A percentile compares a stretch with the other conserved stretches of the same genome.
Conservation (phyloP, 2,888 invertebrate species). For the Embidobia sp. region DNA sequence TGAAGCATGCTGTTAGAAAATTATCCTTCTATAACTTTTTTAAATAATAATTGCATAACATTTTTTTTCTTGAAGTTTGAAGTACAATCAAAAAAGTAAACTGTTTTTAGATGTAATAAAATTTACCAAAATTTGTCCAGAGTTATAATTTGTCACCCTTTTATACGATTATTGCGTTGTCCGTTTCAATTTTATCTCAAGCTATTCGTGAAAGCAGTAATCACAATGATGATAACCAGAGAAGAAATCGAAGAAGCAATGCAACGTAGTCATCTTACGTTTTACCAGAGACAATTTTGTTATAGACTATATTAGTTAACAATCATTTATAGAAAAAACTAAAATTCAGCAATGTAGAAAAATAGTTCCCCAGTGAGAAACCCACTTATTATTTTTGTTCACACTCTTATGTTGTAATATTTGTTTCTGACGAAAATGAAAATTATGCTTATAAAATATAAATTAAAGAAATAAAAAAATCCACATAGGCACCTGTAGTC, state of each 20-base stretch:
- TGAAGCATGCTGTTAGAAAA: too few species aligned
- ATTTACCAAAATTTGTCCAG: too few species aligned
- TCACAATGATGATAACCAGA: not conserved
- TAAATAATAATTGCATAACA: too few species aligned
- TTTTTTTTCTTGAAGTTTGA: too few species aligned
- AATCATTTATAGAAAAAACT: slow-evolving; percentile 59
- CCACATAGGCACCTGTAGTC: too few species aligned
- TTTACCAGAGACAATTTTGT: slow-evolving; percentile 59
- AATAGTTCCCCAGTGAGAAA: not conserved
- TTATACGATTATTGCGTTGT: too few species aligned
- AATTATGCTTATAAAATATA: not conserved
- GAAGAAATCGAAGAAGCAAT: slow-evolving; percentile 40
- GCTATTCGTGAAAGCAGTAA: not conserved
- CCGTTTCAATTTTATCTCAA: not conserved
- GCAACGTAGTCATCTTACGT: slow-evolving; percentile 67
- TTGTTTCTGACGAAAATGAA: not conserved
- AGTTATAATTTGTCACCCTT: too few species aligned
- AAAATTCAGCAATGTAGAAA: slow-evolving; percentile 43
- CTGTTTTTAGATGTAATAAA: too few species aligned
- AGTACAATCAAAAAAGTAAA: too few species aligned
- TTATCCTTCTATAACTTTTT: too few species aligned
- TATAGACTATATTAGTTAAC: slow-evolving; percentile 71
- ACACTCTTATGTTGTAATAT: not conserved
- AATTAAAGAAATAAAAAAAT: too few species aligned
- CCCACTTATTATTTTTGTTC: not conserved